These are phyloP conservation scores for Sterna hirundo DNA, from an alignment of 2,113 vertebrate genomes.

Conservation along the genomic window DNA sequence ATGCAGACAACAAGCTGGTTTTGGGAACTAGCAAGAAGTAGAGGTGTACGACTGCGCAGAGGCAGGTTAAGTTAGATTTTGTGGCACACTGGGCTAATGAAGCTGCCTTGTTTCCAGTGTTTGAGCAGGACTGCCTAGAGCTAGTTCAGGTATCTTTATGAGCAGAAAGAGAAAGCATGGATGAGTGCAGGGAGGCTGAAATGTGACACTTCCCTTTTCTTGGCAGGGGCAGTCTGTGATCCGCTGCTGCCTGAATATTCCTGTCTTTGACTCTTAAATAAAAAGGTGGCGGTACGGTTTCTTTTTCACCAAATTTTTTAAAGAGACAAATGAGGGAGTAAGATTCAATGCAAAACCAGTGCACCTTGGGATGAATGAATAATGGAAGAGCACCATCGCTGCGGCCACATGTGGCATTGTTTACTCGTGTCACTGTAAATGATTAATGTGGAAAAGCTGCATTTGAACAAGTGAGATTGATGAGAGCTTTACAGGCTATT, in stretches of 20 bases:
- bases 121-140: not conserved
- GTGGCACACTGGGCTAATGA: not conserved
- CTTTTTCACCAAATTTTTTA: not conserved
- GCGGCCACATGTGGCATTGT: conserved; percentile 63
- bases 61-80: not conserved
- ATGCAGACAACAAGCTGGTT: not conserved
- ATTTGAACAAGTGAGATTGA: conserved; percentile 51
- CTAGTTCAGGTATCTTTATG: not conserved
- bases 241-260: not conserved
- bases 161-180: not conserved
- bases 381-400: conserved; percentile 15
- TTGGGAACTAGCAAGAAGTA: not conserved
- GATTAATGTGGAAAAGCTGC: conserved; percentile 67
- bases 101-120: not conserved
- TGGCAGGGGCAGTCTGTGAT: not conserved
- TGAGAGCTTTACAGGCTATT: conserved; percentile 51
- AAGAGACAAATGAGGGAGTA: not conserved
- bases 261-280: not conserved
- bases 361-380: conserved; percentile 50
- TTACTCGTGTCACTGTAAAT: conserved; percentile 61
- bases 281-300: not conserved
- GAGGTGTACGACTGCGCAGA: not conserved
- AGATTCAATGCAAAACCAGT: not conserved
- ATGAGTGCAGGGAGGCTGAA: not conserved
- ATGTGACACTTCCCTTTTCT: not conserved